phyloP scores from a whole-genome alignment of 2,888 invertebrate genomes.

The Tinea semifulvella region DNA sequence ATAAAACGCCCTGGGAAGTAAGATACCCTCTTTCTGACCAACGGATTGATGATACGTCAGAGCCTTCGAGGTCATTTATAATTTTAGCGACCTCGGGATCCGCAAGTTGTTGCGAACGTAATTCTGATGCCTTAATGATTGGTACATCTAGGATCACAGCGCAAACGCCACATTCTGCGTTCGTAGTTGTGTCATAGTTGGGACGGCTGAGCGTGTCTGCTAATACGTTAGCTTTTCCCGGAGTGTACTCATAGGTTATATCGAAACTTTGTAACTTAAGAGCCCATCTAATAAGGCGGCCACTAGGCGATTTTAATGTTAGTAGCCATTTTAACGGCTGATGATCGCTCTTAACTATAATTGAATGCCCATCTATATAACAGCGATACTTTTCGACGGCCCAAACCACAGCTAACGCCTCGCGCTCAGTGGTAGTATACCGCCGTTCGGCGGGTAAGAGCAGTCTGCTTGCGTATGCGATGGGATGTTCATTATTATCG shows the following conservation, averaged over 20 bases:
- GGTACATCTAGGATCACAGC: slow-evolving; percentile 10
- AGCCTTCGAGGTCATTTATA: slow-evolving; percentile 12
- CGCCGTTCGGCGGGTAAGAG: slow-evolving; percentile 17
- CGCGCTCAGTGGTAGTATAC: slow-evolving; percentile 32
- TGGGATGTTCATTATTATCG: slow-evolving; percentile 17
- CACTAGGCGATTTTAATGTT: too few species aligned
- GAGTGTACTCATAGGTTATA: slow-evolving; percentile 26
- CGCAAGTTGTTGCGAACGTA: slow-evolving; percentile 11
- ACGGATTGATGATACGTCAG: slow-evolving; percentile 1
- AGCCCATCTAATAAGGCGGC: slow-evolving; percentile 20
- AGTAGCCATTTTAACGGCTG: too few species aligned
- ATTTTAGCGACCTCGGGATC: slow-evolving; percentile 15
- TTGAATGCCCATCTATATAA: slow-evolving; percentile 31
- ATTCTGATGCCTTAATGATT: background rate
- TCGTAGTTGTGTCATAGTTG: slow-evolving; percentile 12
- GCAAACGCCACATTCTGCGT: slow-evolving; percentile 4
- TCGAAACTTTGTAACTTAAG: slow-evolving; percentile 27
- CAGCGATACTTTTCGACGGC: slow-evolving; percentile 35
- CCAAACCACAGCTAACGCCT: background rate
- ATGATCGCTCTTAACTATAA: slow-evolving; percentile 36
- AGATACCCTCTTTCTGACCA: too few species aligned
- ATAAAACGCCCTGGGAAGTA: too few species aligned
- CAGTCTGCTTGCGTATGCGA: slow-evolving; percentile 15
- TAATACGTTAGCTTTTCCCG: slow-evolving; percentile 24
- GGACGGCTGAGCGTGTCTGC: slow-evolving; percentile 34